Percentiles rank a stretch among this genome's conserved stretches.
These are phyloP conservation scores for Microcebus jonahi DNA, from an alignment of 2,113 vertebrate species.

Conservation along the genomic window DNA sequence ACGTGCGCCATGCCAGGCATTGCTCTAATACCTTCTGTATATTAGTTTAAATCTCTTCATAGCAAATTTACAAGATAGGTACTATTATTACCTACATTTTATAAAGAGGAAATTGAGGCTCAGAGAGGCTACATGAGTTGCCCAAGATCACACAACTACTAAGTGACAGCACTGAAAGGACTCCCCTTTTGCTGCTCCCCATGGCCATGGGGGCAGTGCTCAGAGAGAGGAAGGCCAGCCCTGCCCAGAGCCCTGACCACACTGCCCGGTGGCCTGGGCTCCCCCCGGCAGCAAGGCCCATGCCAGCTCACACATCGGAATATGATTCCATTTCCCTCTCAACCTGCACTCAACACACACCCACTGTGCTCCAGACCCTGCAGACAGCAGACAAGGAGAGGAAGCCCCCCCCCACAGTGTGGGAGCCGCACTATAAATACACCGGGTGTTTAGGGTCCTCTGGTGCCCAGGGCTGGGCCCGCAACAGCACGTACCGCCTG, in stretches of 20 bases:
- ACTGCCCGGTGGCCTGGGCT: not conserved
- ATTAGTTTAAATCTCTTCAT: not conserved
- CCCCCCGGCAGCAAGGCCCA: not conserved
- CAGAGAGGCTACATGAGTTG: not conserved
- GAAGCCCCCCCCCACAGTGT: not conserved
- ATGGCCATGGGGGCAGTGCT: fast-evolving
- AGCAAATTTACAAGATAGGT: not conserved
- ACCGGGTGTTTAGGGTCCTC: not conserved
- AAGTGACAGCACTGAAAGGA: not conserved
- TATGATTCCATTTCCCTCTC: not conserved
- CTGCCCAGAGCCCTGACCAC: not conserved
- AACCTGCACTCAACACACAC: not conserved
- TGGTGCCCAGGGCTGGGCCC: not conserved
- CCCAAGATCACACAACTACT: not conserved
- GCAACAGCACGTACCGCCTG: not conserved
- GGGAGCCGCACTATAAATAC: not conserved
- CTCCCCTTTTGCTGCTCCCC: not conserved
- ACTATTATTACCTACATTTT: not conserved
- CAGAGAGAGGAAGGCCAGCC: not conserved
- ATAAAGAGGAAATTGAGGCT: not conserved
- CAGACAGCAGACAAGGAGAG: not conserved
- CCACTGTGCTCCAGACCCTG: not conserved
- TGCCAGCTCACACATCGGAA: not conserved
- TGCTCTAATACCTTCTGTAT: not conserved
- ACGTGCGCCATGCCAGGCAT: fast-evolving